Conservation (phyloP, 2,888 invertebrate species). For the Rhagonycha lutea region DNA sequence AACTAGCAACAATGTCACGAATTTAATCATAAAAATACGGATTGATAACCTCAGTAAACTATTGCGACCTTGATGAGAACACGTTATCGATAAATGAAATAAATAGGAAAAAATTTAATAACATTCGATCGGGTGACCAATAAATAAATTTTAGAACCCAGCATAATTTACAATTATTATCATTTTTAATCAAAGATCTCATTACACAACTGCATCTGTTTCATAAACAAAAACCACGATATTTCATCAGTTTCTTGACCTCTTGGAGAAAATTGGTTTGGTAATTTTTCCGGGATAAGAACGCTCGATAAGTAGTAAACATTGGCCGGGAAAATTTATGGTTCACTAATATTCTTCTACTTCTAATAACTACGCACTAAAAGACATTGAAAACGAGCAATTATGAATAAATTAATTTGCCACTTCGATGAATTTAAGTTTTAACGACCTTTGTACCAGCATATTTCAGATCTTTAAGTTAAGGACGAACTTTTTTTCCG, state of each 20-base stretch:
- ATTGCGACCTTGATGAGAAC: background rate
- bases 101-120: background rate
- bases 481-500: background rate
- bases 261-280: background rate
- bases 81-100: background rate
- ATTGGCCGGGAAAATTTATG: background rate
- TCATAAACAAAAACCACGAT: background rate
- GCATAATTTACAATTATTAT: background rate
- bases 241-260: background rate
- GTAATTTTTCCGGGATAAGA: background rate
- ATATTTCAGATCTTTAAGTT: background rate
- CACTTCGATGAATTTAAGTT: background rate
- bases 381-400: background rate
- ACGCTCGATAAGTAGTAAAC: background rate
- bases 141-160: background rate
- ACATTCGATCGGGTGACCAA: background rate
- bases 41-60: background rate
- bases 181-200: background rate
- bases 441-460: constrained; percentile 3
- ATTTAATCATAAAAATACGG: background rate
- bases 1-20: background rate
- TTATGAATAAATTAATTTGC: background rate
- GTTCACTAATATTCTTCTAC: background rate
- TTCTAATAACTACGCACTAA: background rate
- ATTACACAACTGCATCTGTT: background rate